A percentile compares a stretch with the other conserved stretches of the same genome.
Conservation (phyloP, 1,140 invertebrate species). For the Pseudomyrmex flavicornis region DNA sequence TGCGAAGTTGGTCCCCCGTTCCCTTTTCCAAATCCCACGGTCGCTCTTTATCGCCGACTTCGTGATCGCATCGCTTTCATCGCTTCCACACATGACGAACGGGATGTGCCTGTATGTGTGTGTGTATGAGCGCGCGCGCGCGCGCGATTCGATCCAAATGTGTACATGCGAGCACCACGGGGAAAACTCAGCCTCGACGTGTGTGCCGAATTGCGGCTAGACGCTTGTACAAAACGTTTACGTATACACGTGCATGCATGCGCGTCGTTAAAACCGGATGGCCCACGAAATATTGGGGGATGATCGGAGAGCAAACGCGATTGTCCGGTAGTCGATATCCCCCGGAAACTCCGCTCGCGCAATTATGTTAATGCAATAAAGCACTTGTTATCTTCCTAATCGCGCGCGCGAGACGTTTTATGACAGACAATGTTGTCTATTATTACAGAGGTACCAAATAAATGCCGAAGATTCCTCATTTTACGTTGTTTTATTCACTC, state of each 20-base stretch:
- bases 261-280: conserved; percentile 26
- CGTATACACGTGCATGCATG: conserved; percentile 1
- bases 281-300: conserved; percentile 6
- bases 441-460: not conserved
- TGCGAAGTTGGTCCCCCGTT: conserved; percentile 44
- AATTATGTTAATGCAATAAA: conserved; percentile 25
- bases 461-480: no score
- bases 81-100: not conserved
- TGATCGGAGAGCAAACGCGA: not conserved
- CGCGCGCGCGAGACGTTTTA: not conserved
- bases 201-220: conserved; percentile 37
- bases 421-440: no score
- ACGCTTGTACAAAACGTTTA: conserved; percentile 24
- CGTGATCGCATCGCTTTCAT: conserved; percentile 36
- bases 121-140: not conserved
- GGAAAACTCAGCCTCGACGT: conserved; percentile 1
- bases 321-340: conserved; percentile 3
- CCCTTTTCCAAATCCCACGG: conserved; percentile 26
- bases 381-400: not conserved
- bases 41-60: conserved; percentile 48
- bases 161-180: not conserved
- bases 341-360: not conserved
- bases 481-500: not conserved
- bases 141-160: not conserved
- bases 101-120: not conserved